Evolutionary conservation across 2,888 invertebrate species (phyloP), one percentile per base, ranked within the genome.

Genomic region (Branchellion lobata): DNA sequence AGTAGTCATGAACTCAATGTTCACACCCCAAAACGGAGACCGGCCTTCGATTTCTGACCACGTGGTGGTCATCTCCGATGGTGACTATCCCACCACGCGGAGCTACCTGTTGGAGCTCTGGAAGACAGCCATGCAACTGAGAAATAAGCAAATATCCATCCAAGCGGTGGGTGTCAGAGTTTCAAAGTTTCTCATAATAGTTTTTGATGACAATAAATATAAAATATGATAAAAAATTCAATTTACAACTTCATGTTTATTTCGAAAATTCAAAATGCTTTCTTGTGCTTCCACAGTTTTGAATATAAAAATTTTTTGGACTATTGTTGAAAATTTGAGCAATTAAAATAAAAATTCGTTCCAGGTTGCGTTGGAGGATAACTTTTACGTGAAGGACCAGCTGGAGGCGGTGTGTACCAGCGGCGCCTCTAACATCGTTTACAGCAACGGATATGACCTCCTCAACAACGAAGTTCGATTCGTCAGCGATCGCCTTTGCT

Each of bases 21-120:
- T 82, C 71, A 77, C 68, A 27, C 31, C 33, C 11, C 61, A 1
- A 18, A 74, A 51, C 33, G 81, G 81, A 0, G 81, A 79, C 69
- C 79, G 81, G 33, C 51, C 80, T 11, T 47, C 51, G 1, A 73
- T 78, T 8, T 72, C 77, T 14, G 82, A 82, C 71, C 73, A 79
- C 71, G 31, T 80, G 2, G 68, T 82, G 3, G 34, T 82, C 53
- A 51, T 82, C 14, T 81, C 81, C 1, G 81, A 82, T 53, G 82
- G 82, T 0, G 79, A 73, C 24, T 80, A 81, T 2, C 40, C 77
- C 53, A 61, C 80, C 33, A 71, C 65, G 14, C 18, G 33, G n/a
- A n/a, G n/a, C 18, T 61, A 34, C 31, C 29, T 51, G n/a, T n/a
- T 65, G 18, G 65, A 29, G 24, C 36, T 77, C 3, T 78, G 79